Evolutionary conservation across 2,888 invertebrate genomes (phyloP).

Genomic region (Keiferia lycopersicella): DNA sequence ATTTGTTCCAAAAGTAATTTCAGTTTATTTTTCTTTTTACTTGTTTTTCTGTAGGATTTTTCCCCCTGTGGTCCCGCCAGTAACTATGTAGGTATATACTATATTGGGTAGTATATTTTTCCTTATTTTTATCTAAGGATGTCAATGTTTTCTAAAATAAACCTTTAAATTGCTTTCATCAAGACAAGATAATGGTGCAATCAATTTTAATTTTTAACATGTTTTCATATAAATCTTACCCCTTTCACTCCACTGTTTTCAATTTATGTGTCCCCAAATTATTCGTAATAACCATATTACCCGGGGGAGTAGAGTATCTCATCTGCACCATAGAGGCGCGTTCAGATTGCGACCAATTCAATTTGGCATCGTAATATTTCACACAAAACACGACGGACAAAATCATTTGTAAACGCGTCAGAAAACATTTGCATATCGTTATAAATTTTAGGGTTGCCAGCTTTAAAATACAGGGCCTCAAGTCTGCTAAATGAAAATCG

Average conservation of each 20-base stretch:
- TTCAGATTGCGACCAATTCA: constrained; percentile 75
- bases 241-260: constrained; percentile 10
- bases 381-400: constrained; percentile 71
- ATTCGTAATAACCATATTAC: constrained; percentile 45
- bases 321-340: constrained; percentile 53
- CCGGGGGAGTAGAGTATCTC: constrained; percentile 52
- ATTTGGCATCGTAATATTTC: constrained; percentile 75
- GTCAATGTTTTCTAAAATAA: no score
- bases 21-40: no score
- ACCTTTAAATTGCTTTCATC: no score
- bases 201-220: not conserved
- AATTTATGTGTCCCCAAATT: constrained; percentile 33
- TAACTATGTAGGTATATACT: no score
- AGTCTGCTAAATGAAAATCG: no score
- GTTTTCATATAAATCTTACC: constrained; percentile 11
- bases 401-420: constrained; percentile 77
- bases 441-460: constrained; percentile 49
- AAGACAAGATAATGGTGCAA: no score
- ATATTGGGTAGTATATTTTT: no score
- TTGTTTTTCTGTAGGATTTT: no score
- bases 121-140: no score
- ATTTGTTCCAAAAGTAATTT: no score
- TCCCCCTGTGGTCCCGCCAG: no score
- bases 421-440: constrained; percentile 62
- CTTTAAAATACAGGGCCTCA: no score